These are phyloP conservation scores for Bufotes viridis DNA, from an alignment of 2,797 vertebrate species.

Conservation along the genomic window DNA sequence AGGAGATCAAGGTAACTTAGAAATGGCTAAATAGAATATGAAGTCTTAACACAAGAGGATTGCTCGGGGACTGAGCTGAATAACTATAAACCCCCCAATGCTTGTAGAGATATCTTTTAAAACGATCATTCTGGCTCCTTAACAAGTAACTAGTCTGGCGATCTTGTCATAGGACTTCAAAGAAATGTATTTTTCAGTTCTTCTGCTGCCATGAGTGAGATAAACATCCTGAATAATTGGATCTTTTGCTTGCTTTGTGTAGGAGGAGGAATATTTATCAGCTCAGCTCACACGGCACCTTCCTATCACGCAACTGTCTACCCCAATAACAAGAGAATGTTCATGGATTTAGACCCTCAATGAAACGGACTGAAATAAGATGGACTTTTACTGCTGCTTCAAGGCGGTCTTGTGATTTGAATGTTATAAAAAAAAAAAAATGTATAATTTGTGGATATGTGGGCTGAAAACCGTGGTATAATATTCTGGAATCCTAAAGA, in stretches of 20 bases:
- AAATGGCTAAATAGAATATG: background rate
- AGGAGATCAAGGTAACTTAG: background rate
- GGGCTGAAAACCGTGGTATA: background rate
- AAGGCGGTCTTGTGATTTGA: background rate
- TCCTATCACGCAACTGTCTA: background rate
- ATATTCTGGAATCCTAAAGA: background rate
- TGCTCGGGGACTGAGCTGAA: background rate
- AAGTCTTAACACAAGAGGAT: background rate
- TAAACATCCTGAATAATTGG: slow-evolving; percentile 46
- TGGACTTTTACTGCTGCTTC: too few species aligned
- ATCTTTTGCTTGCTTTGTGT: slow-evolving; percentile 51
- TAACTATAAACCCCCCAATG: background rate
- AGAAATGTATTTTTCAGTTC: background rate
- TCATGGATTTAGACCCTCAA: slow-evolving; percentile 16
- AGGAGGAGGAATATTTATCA: slow-evolving; percentile 61
- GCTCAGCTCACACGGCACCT: slow-evolving; percentile 5
- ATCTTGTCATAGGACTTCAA: background rate
- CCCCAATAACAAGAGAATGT: slow-evolving; percentile 6
- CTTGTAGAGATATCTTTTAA: background rate
- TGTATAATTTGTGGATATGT: background rate
- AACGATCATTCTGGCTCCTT: background rate
- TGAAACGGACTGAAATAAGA: slow-evolving; percentile 9
- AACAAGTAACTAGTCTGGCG: background rate
- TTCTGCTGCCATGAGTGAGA: background rate
- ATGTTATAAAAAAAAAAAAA: background rate